Base-by-base conservation (phyloP, 2,888 invertebrate genomes). In the Aproaerema taeniolella region DNA sequence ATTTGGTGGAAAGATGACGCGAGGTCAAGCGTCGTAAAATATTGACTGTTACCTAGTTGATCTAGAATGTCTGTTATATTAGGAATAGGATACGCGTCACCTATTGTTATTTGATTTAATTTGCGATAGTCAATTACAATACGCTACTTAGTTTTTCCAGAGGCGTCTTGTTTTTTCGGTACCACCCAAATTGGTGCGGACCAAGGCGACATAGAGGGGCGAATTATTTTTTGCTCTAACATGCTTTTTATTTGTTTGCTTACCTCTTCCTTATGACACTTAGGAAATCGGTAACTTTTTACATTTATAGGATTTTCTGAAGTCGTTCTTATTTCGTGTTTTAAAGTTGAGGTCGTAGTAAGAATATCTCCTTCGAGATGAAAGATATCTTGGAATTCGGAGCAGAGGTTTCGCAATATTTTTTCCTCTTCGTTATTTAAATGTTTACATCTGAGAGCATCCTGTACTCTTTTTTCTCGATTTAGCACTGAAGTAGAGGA, bases 91-190 rank as follows among this genome's bases (percentile, higher is more conserved):
- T 43, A 49, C 2, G 10, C 9, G 9, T 41, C 41, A 25, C 32
- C 34, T 6, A 42, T 32, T 7, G 44, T 49, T 12, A 39, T 20
- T 9, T 49, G 38, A 30, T 46, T 46, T 4, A 49, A 20, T 17
- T 32, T 35, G 42, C 56, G 39, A 36, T 57, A 53, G 36, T 65
- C 60, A 37, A 57, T 39, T 24, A 55, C 55, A 11, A 56, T 39
- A 42, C 61, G 31, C 55, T 50, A 53, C 49, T 58, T 52, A 34
- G 36, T 31, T 43, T 45, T 40, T 33, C 52, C 45, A 5, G 39
- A 37, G 15, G 36, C 36, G 12, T 36, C 36, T 15, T 12, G 5
- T 17, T 36, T 36, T 16, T 49, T 49, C 10, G 46, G 46, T 2
- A 49, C 46, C 7, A 49, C 34, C 42, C 44, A 41, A 2, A 49